phyloP scores from a whole-genome alignment of 2,888 invertebrate genomes.

The Timandra comae region DNA sequence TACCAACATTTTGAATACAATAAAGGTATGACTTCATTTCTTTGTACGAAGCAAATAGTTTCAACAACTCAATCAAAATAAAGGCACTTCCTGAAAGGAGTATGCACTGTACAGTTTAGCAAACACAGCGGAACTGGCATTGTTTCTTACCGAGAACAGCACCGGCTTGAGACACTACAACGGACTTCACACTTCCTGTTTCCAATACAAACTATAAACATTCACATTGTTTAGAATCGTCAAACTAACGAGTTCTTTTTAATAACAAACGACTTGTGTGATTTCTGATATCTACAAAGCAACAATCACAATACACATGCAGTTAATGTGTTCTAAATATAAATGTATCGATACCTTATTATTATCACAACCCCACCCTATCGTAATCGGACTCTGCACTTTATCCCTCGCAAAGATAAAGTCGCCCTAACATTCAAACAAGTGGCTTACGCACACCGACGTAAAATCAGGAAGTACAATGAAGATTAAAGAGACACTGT shows the following conservation, averaged over 20 bases:
- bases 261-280: slow-evolving; percentile 12
- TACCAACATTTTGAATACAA: too few species aligned
- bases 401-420: slow-evolving; percentile 73
- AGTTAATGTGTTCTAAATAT: too few species aligned
- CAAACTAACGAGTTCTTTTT: slow-evolving; percentile 24
- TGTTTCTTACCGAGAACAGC: slow-evolving; percentile 69
- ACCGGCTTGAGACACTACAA: slow-evolving; percentile 59
- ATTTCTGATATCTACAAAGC: too few species aligned
- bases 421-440: slow-evolving; percentile 75
- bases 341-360: slow-evolving; percentile 24
- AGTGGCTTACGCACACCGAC: slow-evolving; percentile 70
- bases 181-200: slow-evolving; percentile 71
- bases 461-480: slow-evolving; percentile 73
- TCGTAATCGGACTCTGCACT: slow-evolving; percentile 74
- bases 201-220: slow-evolving; percentile 69
- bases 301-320: too few species aligned
- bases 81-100: slow-evolving; percentile 61
- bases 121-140: slow-evolving; percentile 73
- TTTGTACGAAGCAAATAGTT: slow-evolving; percentile 31
- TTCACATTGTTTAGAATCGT: slow-evolving; percentile 46
- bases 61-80: slow-evolving; percentile 37
- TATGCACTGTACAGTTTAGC: slow-evolving; percentile 45
- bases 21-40: too few species aligned
- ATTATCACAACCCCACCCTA: slow-evolving; percentile 37
- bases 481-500: slow-evolving; percentile 70